Evolutionary conservation across 2,113 vertebrate genomes (phyloP), one percentile per base, ranked within the genome.

Genomic region (Chaetodon trifascialis): DNA sequence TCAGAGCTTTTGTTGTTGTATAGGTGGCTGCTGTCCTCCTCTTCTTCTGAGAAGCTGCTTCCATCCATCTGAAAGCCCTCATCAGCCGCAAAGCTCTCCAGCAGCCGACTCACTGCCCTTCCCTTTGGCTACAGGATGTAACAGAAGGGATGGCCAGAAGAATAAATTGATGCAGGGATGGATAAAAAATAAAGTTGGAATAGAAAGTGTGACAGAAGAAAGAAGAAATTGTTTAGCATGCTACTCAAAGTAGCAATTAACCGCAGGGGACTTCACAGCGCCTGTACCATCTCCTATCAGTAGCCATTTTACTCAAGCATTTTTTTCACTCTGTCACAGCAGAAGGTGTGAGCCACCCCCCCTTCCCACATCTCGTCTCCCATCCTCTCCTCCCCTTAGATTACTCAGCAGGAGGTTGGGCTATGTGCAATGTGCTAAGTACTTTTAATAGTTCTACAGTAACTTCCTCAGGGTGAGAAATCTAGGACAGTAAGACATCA

Each of bases 21-120:
- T 1, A 87, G 81, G 42, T 25, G 79, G 44, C 69, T 80, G 75
- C 63, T 84, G 71, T 94, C 92, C 64, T 95, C 96, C 9, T 97
- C 97, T 77, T 96, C 97, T 23, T 98, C 97, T 0, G 97, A 98
- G 93, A 99, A 98, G 94, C 97, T 98, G 96, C 96, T 97, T 84
- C 96, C 96, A 0, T 96, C 96, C 59, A 99, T 96, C 75, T 96
- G 95, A 19, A 99, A 99, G 88, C 97, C 96, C 0, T 96, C 97
- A n/a, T 99, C 97, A 36, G 97, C 96, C 0, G 97, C 93, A 52
- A 99, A 97, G 92, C 97, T 99, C 91, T 97, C 96, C 90, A 99
- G 93, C n/a, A 99, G 95, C 51, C 96, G 96, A 90, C 97, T 98
- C 85, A 98, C 97, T 0, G 97, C 97, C 19, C 96, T 96, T 82